Conservation (phyloP, 1,140 invertebrate genomes). For the Rhizoglyphus robini region DNA sequence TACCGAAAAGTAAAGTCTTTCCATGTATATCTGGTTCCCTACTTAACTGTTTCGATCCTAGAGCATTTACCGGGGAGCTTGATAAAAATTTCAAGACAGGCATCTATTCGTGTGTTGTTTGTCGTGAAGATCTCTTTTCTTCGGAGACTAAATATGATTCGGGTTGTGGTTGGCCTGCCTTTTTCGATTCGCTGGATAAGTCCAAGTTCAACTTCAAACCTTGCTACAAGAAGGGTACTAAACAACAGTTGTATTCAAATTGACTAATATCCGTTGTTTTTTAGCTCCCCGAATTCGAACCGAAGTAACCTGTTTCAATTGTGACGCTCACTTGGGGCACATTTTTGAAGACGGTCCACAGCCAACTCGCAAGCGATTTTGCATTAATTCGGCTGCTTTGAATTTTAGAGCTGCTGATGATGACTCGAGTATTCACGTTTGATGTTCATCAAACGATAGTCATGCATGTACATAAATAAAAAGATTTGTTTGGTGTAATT, state of each 20-base stretch:
- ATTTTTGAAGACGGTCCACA: slow-evolving; percentile 94
- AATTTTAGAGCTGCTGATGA: slow-evolving; percentile 42
- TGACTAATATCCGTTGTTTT: not conserved
- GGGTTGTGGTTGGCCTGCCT: slow-evolving; percentile 95
- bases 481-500: not conserved
- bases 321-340: slow-evolving; percentile 86
- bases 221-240: slow-evolving; percentile 68
- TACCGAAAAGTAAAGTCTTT: slow-evolving; percentile 58
- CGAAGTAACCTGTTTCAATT: slow-evolving; percentile 53
- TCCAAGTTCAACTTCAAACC: slow-evolving; percentile 71
- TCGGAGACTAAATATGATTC: slow-evolving; percentile 90
- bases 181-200: slow-evolving; percentile 79
- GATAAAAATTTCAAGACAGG: slow-evolving; percentile 77
- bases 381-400: slow-evolving; percentile 81
- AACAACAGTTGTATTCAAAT: not conserved
- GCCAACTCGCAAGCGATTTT: slow-evolving; percentile 85
- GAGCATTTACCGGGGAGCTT: slow-evolving; percentile 64
- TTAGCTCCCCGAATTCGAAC: slow-evolving; percentile 27
- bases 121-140: slow-evolving; percentile 73
- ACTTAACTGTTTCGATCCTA: slow-evolving; percentile 22
- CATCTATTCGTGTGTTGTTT: slow-evolving; percentile 84
- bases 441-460: not conserved
- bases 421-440: too few relatives aligned
- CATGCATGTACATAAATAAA: not conserved
- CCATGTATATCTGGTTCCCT: not conserved